Base-by-base conservation (phyloP, 92 coral and sea anemone genomes). In the Paramuricea clavata region DNA sequence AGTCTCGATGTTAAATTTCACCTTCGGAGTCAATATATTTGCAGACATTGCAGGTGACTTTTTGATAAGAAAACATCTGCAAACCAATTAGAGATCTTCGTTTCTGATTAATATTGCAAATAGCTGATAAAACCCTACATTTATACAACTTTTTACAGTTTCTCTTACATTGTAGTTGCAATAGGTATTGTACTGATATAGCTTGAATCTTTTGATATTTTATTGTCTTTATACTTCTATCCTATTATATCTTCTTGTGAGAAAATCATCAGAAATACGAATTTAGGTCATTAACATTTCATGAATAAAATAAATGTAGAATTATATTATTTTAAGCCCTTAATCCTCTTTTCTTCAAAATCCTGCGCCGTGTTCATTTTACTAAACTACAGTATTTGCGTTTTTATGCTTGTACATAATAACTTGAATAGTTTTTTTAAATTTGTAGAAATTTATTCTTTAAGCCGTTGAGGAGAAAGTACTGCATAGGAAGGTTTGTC, bases 51-150 rank as follows among this genome's bases (percentile, higher is more conserved):
- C 72, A 65, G 72, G 72, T 65, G 72, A 65, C 39, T 65, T 65
- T 65, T 65, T 65, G 72, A 28, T 33, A 31, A 65, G 72, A 65
- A 28, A 65, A 65, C 72, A 65, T 65, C 72, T 28, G 72, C 72
- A 28, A 28, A 26, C 9, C 72, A 65, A 65, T 65, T 65, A 65
- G 72, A 31, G 72, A 65, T 30, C 34, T 39, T 27, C 41, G 72
- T 65, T 28, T 28, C 39, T 65, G 72, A 65, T 27, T 65, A 28
- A 5, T 65, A 9, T 65, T 27, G 72, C 7, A 65, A 65, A 65
- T 65, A 28, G 10, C 72, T 12, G 72, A 65, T 31, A 65, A 65
- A 31, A 26, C 41, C n/a, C 39, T 65, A 31, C 72, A 33, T 19
- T 13, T 30, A 28, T 65, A 62, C 19, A 50, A 50, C 11, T 50